Percentiles rank a stretch among this genome's conserved stretches.
These are phyloP conservation scores for Drosophila cyrtoloma DNA, from an alignment of 2,888 invertebrate species.

Conservation along the genomic window DNA sequence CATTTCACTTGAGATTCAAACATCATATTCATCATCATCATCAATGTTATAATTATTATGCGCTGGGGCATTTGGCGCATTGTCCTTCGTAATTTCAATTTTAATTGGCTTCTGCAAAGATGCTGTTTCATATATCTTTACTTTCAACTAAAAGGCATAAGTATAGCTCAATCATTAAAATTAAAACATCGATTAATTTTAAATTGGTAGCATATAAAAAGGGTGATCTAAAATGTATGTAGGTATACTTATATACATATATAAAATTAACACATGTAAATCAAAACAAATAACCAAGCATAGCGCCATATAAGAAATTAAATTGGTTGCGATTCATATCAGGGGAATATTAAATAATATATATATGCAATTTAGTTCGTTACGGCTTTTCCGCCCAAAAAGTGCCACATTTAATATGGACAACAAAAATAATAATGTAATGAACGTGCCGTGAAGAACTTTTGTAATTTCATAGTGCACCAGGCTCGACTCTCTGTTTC, in stretches of 20 bases:
- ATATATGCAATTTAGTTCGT: conserved; percentile 2
- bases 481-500: conserved; percentile 9
- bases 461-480: conserved; percentile 23
- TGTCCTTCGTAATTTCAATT: conserved; percentile 57
- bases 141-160: conserved; percentile 74
- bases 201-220: conserved; percentile 26
- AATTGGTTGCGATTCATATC: conserved; percentile 26
- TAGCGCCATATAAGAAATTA: conserved; percentile 49
- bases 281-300: conserved; percentile 77
- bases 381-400: conserved; percentile 9
- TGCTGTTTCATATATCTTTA: conserved; percentile 73
- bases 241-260: conserved; percentile 22
- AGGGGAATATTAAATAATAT: not conserved
- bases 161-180: conserved; percentile 56
- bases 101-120: conserved; percentile 65
- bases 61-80: not conserved
- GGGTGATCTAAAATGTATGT: conserved; percentile 18
- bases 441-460: conserved; percentile 30
- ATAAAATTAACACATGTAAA: conserved; percentile 57
- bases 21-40: conserved; percentile 28
- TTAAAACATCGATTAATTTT: conserved; percentile 34
- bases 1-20: conserved; percentile 63
- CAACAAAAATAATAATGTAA: conserved; percentile 2
- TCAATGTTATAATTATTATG: conserved; percentile 24
- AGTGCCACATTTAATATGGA: conserved; percentile 11